phyloP scores from a whole-genome alignment of 2,113 vertebrate genomes.

The Microtus pennsylvanicus region DNA sequence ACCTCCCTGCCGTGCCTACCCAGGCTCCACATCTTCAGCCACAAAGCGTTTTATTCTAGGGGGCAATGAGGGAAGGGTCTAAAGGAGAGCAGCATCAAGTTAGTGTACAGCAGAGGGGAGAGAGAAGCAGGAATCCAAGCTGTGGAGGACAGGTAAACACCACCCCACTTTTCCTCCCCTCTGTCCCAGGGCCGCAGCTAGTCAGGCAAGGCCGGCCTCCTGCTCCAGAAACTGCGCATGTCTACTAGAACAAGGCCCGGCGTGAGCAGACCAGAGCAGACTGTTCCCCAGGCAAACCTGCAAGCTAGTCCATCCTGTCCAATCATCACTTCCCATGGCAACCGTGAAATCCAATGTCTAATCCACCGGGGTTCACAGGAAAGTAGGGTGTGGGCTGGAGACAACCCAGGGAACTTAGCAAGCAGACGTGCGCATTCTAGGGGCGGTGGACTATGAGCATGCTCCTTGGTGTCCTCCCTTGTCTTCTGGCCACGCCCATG shows the following conservation, averaged over 20 bases:
- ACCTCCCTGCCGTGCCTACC: accelerated
- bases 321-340: not conserved
- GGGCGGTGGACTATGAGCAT: accelerated
- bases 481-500: accelerated
- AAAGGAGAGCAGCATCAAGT: not conserved
- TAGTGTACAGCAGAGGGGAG: no score
- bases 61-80: not conserved
- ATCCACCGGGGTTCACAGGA: not conserved
- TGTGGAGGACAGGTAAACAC: not conserved
- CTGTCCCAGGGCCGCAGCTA: accelerated
- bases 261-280: not conserved
- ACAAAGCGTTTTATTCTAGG: not conserved
- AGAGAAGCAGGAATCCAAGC: not conserved
- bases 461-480: no score
- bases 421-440: not conserved
- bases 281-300: not conserved
- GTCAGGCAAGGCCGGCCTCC: not conserved
- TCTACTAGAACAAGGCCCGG: not conserved
- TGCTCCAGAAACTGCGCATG: not conserved
- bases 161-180: not conserved
- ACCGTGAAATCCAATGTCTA: not conserved
- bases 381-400: not conserved
- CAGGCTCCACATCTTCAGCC: no score
- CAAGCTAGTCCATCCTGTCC: not conserved
- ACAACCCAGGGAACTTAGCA: not conserved